Conservation (phyloP, 2,797 vertebrate species). For the Pangasius larnaudii region DNA sequence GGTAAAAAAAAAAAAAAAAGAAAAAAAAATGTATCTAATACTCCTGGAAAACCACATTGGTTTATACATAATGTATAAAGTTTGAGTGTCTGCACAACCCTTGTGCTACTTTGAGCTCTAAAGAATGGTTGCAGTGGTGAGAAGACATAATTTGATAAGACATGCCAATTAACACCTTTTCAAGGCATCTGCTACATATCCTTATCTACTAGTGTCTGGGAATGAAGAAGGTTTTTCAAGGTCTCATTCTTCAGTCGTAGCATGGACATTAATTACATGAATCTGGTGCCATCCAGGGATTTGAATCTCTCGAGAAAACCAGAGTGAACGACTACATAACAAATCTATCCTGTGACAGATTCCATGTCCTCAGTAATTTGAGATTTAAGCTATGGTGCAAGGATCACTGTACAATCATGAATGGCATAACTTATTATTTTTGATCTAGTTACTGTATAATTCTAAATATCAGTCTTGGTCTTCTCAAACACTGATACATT, state of each 20-base stretch:
- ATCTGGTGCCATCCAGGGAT: conserved; percentile 5
- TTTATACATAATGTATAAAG: conserved; percentile 29
- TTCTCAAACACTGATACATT: conserved; percentile 36
- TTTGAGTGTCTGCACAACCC: conserved; percentile 35
- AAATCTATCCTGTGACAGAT: conserved; percentile 37
- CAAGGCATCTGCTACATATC: conserved; percentile 57
- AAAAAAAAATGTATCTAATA: background rate
- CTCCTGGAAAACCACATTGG: background rate
- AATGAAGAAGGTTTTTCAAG: conserved; percentile 44
- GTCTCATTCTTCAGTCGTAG: conserved; percentile 32
- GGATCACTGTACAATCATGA: conserved; percentile 9
- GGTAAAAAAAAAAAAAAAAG: too few species aligned
- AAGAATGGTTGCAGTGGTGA: conserved; percentile 53
- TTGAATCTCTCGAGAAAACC: background rate
- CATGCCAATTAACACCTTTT: conserved; percentile 65
- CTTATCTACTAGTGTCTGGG: conserved; percentile 34
- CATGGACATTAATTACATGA: conserved; percentile 46
- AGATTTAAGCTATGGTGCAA: background rate
- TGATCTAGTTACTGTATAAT: conserved; percentile 19
- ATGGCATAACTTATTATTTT: conserved; percentile 29
- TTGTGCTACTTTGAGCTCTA: conserved; percentile 44
- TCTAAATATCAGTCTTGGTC: conserved; percentile 35
- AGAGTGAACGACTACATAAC: conserved; percentile 31
- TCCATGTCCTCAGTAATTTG: conserved; percentile 27
- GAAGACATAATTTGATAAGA: conserved; percentile 65